Evolutionary conservation across 2,888 invertebrate species (phyloP), one percentile per base, ranked within the genome.

Genomic region (Mythimna albipuncta): DNA sequence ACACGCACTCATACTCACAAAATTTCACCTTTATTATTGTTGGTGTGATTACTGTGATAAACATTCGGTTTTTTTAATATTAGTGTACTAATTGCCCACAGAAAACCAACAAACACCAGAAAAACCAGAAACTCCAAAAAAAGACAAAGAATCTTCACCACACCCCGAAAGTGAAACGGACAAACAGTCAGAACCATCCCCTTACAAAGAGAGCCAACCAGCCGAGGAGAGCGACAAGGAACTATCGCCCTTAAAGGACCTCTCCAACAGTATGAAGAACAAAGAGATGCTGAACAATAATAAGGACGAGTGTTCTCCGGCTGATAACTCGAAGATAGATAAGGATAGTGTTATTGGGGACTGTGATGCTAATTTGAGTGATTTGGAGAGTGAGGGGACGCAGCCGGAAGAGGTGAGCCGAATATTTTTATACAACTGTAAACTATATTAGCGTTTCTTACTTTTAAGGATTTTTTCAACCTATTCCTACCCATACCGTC

Each of bases 351-450:
- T 97, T 1, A 96, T 97, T 85, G 98, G 97, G 0, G 98, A 98
- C 69, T 94, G 93, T 7, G 92, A 86, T 58, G 86, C 87, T 0
- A 87, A 90, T n/a, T 96, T 98, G 89, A 98, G 98, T 78, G 98
- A 98, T 88, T 97, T 98, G 89, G 99, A 99, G 91, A 99, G 98
- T 89, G 98, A 99, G 87, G 98, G 98, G 0, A 98, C 98, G 0
- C 98, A 98, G 84, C 98, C 98, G 0, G 98, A 98, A 89, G 98
- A 98, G 97, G 97, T 97, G 85, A 90, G 89, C 50, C 6, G 50
- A n/a, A 52, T n/a, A 9, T 52, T 50, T 50, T 1, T 50, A 50
- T 0, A 19, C 47, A 16, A 16, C 0, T 16, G 6, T 11, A 41
- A 41, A 41, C 41, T 1, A 41, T 1, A 41, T 41, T 2, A 41